Percentiles rank a stretch among this genome's conserved stretches.
Evolutionary conservation across 2,113 vertebrate genomes (phyloP).

Genomic region (Oncorhynchus mykiss): DNA sequence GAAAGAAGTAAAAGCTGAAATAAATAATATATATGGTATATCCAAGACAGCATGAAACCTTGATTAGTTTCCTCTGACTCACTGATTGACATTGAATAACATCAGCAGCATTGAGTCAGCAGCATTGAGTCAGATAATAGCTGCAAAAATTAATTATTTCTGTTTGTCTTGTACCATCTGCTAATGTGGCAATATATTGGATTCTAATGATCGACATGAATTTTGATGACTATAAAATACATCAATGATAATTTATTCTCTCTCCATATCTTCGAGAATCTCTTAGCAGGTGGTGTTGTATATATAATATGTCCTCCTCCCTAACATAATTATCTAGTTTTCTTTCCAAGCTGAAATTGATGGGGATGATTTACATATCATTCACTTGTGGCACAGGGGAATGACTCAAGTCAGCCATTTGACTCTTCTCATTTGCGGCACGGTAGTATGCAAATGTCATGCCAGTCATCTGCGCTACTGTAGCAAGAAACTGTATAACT

Average conservation of each 20-base stretch:
- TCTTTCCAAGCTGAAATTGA: background rate
- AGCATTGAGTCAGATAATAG: background rate
- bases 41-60: background rate
- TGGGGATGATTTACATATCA: constrained; percentile 8
- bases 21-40: too few relatives aligned
- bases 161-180: constrained; percentile 29
- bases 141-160: background rate
- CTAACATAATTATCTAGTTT: constrained; percentile 16
- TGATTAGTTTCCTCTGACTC: background rate
- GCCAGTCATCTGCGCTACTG: too few relatives aligned
- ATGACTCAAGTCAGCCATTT: too few relatives aligned
- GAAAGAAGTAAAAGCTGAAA: too few relatives aligned
- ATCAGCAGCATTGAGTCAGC: background rate
- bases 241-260: constrained; percentile 6
- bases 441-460: too few relatives aligned
- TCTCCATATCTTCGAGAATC: background rate
- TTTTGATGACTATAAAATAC: constrained; percentile 9
- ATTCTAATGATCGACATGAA: constrained; percentile 16
- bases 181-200: constrained; percentile 2
- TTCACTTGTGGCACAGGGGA: background rate
- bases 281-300: constrained; percentile 1
- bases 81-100: background rate
- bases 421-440: too few relatives aligned
- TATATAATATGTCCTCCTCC: background rate
- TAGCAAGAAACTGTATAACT: too few relatives aligned